phyloP scores from a whole-genome alignment of 2,797 vertebrate genomes.

The Darevskia nairensis region DNA sequence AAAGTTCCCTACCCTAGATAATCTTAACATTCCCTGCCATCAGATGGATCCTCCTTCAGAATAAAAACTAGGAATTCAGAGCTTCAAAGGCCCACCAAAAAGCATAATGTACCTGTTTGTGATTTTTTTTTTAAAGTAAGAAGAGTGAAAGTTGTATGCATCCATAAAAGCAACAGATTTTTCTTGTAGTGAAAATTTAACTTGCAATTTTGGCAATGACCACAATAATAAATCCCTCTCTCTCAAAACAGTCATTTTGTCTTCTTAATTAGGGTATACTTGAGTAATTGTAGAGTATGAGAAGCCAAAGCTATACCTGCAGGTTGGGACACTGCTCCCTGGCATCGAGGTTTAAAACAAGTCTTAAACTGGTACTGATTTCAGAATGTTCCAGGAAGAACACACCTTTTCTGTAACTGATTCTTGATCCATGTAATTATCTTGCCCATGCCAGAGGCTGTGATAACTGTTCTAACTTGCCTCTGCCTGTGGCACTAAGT shows the following conservation, averaged over 20 bases:
- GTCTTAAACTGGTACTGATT: slow-evolving; percentile 21
- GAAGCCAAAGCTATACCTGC: slow-evolving; percentile 22
- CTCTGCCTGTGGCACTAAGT: background rate
- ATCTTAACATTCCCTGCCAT: background rate
- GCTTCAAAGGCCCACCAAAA: background rate
- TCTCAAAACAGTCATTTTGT: background rate
- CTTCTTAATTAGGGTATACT: slow-evolving; percentile 9
- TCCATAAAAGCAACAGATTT: background rate
- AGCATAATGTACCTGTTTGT: background rate
- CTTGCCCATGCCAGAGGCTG: background rate
- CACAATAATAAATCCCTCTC: slow-evolving; percentile 15
- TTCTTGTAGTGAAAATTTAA: background rate
- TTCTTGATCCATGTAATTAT: slow-evolving; percentile 24
- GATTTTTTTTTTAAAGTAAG: background rate
- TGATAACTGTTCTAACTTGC: slow-evolving; percentile 28
- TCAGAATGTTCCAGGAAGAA: slow-evolving; percentile 1
- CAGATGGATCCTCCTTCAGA: background rate
- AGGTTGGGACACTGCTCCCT: background rate
- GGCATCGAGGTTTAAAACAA: background rate
- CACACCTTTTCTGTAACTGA: background rate
- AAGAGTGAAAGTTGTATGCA: background rate
- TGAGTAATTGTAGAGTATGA: background rate
- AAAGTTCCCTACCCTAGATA: background rate
- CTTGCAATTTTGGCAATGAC: background rate
- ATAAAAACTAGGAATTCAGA: background rate